Evolutionary conservation across 2,113 vertebrate genomes (phyloP).

Genomic region (Aix galericulata): DNA sequence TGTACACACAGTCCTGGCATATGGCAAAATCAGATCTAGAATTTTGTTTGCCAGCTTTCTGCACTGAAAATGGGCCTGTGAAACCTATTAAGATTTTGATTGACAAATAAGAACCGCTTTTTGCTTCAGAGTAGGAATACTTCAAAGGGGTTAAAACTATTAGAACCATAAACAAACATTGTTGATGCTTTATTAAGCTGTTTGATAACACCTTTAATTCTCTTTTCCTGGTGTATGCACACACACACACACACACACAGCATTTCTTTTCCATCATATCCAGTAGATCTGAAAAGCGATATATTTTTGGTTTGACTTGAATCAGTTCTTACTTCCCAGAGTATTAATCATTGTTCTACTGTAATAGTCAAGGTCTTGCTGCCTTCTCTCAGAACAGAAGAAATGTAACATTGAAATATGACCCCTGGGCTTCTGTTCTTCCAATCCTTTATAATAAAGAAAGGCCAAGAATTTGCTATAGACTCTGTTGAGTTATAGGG

Average conservation of each 20-base stretch:
- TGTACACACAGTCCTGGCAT: not conserved
- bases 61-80: not conserved
- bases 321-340: constrained; percentile 62
- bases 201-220: not conserved
- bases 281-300: constrained; percentile 45
- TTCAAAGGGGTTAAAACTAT: not conserved
- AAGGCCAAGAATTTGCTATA: constrained; percentile 61
- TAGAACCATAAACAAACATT: not conserved
- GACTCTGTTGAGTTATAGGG: constrained; percentile 69
- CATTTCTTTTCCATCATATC: not conserved
- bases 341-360: constrained; percentile 69
- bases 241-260: not conserved
- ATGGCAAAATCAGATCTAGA: not conserved
- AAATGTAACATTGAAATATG: constrained; percentile 72
- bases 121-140: not conserved
- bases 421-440: constrained; percentile 61
- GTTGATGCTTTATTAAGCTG: not conserved
- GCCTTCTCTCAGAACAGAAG: constrained; percentile 61
- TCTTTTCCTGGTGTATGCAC: not conserved
- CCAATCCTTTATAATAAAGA: constrained; percentile 66
- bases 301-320: constrained; percentile 45
- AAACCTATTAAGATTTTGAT: not conserved
- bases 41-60: not conserved
- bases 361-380: constrained; percentile 73
- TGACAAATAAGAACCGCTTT: not conserved